Conservation (phyloP, 2,113 vertebrate species). For the Calidris pygmaea region DNA sequence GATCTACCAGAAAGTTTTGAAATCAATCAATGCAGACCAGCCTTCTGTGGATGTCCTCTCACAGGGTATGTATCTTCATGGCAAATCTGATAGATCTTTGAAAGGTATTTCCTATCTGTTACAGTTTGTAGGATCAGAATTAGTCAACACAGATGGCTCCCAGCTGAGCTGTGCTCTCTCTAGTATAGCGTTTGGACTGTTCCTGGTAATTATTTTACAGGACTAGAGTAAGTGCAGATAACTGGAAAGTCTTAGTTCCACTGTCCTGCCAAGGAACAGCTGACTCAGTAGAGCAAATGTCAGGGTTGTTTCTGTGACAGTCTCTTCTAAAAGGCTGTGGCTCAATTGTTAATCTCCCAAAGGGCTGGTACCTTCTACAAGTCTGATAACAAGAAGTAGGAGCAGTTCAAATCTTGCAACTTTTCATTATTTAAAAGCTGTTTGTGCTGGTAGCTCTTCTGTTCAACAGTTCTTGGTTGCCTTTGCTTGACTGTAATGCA, state of each 20-base stretch:
- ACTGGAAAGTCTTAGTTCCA: neutral
- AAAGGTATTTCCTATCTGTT: neutral
- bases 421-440: neutral
- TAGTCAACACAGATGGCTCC: neutral
- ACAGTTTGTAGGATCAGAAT: neutral
- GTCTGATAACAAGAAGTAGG: neutral
- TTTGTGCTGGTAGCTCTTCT: conserved; percentile 34
- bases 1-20: conserved; percentile 77
- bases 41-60: conserved; percentile 83
- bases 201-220: neutral
- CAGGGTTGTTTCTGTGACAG: neutral
- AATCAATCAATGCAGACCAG: conserved; percentile 83
- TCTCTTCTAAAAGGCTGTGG: neutral
- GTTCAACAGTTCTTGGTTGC: neutral
- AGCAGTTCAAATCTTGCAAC: neutral
- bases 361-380: neutral
- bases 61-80: conserved; percentile 73
- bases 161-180: neutral
- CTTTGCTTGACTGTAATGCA: conserved; percentile 25
- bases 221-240: neutral
- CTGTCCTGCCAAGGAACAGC: neutral
- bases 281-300: neutral
- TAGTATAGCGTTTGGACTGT: neutral
- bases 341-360: neutral
- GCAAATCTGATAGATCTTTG: neutral